A percentile compares a stretch with the other conserved stretches of the same genome.
These are phyloP conservation scores for Danio kyathit DNA, from an alignment of 2,797 vertebrate genomes.

Conservation along the genomic window DNA sequence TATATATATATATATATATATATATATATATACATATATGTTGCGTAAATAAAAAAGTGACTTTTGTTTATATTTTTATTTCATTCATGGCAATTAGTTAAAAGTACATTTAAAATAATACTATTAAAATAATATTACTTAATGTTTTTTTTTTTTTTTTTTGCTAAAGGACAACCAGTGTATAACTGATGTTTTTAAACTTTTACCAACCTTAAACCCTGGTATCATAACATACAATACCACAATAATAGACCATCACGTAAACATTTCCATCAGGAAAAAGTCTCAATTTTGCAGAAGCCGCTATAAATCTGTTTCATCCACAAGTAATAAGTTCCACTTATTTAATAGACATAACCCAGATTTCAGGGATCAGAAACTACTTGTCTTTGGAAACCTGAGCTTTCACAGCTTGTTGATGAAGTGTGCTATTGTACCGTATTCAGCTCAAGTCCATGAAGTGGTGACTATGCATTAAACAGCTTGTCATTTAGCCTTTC, in stretches of 20 bases:
- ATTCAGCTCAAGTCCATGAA: not conserved
- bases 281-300: not conserved
- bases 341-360: not conserved
- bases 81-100: too few species aligned
- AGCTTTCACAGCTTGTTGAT: not conserved
- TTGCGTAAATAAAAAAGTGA: too few species aligned
- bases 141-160: too few species aligned
- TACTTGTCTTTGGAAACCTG: slow-evolving; percentile 15
- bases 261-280: not conserved
- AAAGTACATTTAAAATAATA: too few species aligned
- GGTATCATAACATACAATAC: not conserved
- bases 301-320: not conserved
- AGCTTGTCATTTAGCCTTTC: not conserved
- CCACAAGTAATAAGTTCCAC: not conserved
- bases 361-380: slow-evolving; percentile 1
- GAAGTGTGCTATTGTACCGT: not conserved
- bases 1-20: too few species aligned
- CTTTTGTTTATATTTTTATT: too few species aligned
- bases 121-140: too few species aligned
- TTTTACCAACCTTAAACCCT: not conserved
- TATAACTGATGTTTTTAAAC: not conserved
- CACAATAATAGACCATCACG: not conserved
- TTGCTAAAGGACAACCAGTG: too few species aligned
- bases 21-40: too few species aligned
- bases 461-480: not conserved